These are phyloP conservation scores for Aleiodes alternator DNA, from an alignment of 2,888 invertebrate species.

Conservation along the genomic window DNA sequence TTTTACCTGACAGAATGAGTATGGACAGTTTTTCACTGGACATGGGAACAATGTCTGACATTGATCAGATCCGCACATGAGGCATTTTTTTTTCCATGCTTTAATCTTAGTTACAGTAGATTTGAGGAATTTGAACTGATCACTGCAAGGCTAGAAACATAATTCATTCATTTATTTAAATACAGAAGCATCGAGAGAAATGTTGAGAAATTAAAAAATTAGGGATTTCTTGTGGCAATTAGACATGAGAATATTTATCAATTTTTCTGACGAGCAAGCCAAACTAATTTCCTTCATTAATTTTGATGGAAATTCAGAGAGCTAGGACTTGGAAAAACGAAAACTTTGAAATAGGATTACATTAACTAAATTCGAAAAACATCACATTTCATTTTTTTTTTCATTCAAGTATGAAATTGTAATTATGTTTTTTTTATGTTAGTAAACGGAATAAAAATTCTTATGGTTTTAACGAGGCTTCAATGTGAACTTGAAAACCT, in stretches of 20 bases:
- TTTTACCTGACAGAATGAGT: slow-evolving; percentile 75
- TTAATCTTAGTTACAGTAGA: slow-evolving; percentile 69
- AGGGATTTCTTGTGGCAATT: background rate
- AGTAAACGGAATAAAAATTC: too few species aligned
- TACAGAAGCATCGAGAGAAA: slow-evolving; percentile 32
- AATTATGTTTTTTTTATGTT: too few species aligned
- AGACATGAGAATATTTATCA: too few species aligned
- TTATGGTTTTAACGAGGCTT: too few species aligned
- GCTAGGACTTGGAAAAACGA: background rate
- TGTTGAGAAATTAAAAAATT: background rate
- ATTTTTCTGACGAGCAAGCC: too few species aligned
- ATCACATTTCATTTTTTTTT: too few species aligned
- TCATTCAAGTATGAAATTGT: too few species aligned
- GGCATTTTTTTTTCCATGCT: slow-evolving; percentile 76
- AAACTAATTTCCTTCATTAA: too few species aligned
- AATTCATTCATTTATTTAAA: background rate
- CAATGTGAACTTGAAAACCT: too few species aligned
- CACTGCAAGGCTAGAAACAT: slow-evolving; percentile 59
- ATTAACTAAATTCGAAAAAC: too few species aligned
- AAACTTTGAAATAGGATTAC: too few species aligned
- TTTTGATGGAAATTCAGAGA: background rate
- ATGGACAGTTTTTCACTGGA: slow-evolving; percentile 70
- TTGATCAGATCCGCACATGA: slow-evolving; percentile 77
- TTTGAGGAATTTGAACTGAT: slow-evolving; percentile 58
- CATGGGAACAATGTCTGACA: slow-evolving; percentile 72